A percentile compares a stretch with the other conserved stretches of the same genome.
Evolutionary conservation across 2,888 invertebrate species (phyloP).

Genomic region (Galerucella nymphaeae): DNA sequence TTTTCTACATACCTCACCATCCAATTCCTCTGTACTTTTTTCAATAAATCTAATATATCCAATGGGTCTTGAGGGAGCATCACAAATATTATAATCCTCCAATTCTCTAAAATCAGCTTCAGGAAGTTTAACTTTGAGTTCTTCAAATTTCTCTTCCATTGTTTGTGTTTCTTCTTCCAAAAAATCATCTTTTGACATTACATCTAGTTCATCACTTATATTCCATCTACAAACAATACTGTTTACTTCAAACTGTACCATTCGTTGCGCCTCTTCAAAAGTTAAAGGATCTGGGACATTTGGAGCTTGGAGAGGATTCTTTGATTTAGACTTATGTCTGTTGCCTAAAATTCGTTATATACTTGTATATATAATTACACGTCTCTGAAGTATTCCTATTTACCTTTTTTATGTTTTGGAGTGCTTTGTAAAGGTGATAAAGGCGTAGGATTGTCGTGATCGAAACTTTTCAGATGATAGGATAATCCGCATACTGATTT

Average conservation of each 20-base stretch:
- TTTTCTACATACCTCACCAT: conserved; percentile 73
- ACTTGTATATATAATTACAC: not conserved
- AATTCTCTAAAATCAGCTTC: conserved; percentile 78
- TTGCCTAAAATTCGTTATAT: conserved; percentile 38
- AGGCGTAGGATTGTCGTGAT: conserved; percentile 82
- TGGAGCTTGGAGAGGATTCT: conserved; percentile 59
- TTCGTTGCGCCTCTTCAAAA: conserved; percentile 86
- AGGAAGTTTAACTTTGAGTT: conserved; percentile 64
- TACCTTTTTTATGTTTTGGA: conserved; percentile 73
- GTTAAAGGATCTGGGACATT: conserved; percentile 78
- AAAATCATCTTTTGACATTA: conserved; percentile 77
- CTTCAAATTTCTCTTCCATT: conserved; percentile 64
- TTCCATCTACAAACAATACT: conserved; percentile 68
- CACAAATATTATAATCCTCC: conserved; percentile 82
- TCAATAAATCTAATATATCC: conserved; percentile 95
- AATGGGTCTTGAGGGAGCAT: conserved; percentile 86
- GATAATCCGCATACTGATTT: conserved; percentile 88
- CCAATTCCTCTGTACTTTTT: conserved; percentile 92
- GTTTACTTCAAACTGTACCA: conserved; percentile 89
- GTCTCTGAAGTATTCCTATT: not conserved
- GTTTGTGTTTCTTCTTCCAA: conserved; percentile 66
- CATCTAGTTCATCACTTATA: conserved; percentile 73
- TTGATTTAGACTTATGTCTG: conserved; percentile 54
- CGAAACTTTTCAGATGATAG: conserved; percentile 86
- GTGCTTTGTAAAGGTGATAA: conserved; percentile 69